Base-by-base conservation (phyloP, 2,797 vertebrate genomes). In the Macrochelys suwanniensis region DNA sequence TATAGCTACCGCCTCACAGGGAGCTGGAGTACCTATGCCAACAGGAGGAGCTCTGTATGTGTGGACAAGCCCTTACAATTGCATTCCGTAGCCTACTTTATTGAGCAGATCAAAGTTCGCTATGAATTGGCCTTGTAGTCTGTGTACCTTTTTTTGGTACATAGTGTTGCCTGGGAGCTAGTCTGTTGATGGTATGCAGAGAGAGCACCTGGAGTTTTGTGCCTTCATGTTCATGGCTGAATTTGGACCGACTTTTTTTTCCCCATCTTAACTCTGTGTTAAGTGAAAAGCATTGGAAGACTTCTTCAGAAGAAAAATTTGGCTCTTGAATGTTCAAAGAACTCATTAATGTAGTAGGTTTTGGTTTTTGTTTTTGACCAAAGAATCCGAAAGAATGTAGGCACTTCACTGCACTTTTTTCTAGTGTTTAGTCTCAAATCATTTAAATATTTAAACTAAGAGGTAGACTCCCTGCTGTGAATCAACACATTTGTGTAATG, bases 141-240 rank as follows among this genome's bases (percentile, higher is more conserved):
- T 12, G 49, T 50, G 76, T 93, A 88, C 89, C 92, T 77, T 94
- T 95, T 95, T 90, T 42, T n/a, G n/a, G 71, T 85, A 57, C 10
- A 7, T 15, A 13, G 8, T 82, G 83, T 82, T 95, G 85, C 85
- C 85, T 94, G 83, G 84, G 87, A 80, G n/a, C 86, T 87, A 88
- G 45, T 81, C 37, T 68, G 16, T 68, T 88, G 54, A 87, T 88
- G 45, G 82, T 61, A 94, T 71, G 82, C 93, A 56, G 95, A 59
- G 83, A 13, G 17, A 31, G 23, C 28, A 86, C 94, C 47, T 93
- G 77, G n/a, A 94, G 12, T 37, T 94, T 51, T 53, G 19, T 91
- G 28, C 59, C 49, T 90, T 49, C 82, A 7, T 21, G 28, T 82
- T 89, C 71, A 78, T 53, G 1, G 1, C 68, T 95, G 82, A 79